A percentile compares a stretch with the other conserved stretches of the same genome.
phyloP scores from a whole-genome alignment of 35 echinoderm and acorn worm species.

The Heliocidaris tuberculata region DNA sequence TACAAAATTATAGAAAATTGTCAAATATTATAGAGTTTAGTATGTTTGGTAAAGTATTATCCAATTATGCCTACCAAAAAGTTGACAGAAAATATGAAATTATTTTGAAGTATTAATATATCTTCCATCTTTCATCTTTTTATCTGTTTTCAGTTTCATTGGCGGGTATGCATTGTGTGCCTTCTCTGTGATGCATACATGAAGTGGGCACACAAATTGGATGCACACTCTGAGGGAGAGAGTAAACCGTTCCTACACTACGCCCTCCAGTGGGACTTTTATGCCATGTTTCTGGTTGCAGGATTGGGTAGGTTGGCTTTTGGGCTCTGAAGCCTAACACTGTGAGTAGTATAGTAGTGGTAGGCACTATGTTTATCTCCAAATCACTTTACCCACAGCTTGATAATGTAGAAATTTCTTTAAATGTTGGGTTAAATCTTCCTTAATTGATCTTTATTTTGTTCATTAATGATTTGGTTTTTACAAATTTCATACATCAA shows the following conservation, averaged over 20 bases:
- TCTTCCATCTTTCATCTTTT: not conserved
- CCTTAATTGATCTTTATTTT: not conserved
- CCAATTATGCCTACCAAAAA: no score
- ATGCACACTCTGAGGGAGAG: not conserved
- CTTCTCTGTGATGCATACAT: slow-evolving; percentile 92
- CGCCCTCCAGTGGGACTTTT: slow-evolving; percentile 91
- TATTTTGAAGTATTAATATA: no score
- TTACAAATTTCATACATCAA: not conserved
- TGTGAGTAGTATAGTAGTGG: no score
- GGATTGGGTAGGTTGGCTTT: slow-evolving; percentile 68
- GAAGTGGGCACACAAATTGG: slow-evolving; percentile 78
- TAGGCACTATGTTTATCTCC: no score
- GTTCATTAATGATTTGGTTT: not conserved
- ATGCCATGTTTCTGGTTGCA: slow-evolving; percentile 80
- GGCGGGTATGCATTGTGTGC: slow-evolving; percentile 84
- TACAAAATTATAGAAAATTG: no score
- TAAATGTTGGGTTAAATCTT: not conserved
- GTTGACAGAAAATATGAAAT: no score
- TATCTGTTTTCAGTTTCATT: slow-evolving; percentile 76
- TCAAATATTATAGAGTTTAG: no score
- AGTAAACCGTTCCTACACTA: slow-evolving; percentile 73
- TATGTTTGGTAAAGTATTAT: no score
- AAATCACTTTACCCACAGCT: no score
- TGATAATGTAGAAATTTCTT: no score
- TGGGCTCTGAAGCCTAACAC: not conserved